phyloP scores from a whole-genome alignment of 30 jellyfish, hydroid and myxozoan genomes.

The Aurelia aurita complex sp. Pacific region DNA sequence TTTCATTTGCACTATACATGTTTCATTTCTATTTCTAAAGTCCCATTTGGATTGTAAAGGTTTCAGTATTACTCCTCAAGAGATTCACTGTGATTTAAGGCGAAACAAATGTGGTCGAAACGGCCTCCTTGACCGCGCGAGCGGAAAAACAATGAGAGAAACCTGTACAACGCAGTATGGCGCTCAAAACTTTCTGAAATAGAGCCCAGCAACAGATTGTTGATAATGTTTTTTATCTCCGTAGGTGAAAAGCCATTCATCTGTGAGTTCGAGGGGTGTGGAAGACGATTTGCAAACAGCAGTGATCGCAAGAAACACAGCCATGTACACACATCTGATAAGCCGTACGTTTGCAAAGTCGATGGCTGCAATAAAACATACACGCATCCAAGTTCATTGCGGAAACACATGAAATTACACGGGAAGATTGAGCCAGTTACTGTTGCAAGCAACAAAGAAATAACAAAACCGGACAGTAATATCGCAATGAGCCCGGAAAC shows the following conservation, averaged over 20 bases:
- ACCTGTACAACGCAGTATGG: neutral
- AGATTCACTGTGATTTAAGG: no score
- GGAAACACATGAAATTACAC: slow-evolving; percentile 85
- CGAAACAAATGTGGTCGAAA: no score
- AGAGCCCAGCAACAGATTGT: neutral
- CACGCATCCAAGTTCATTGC: slow-evolving; percentile 83
- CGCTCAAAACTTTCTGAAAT: neutral
- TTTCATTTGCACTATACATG: no score
- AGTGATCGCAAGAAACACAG: slow-evolving; percentile 88
- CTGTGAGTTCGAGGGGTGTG: slow-evolving; percentile 89
- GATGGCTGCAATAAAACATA: slow-evolving; percentile 88
- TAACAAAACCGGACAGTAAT: slow-evolving; percentile 9
- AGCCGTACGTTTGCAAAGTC: slow-evolving; percentile 84
- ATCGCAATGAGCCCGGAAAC: slow-evolving; percentile 67
- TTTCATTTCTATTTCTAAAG: no score
- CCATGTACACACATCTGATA: slow-evolving; percentile 87
- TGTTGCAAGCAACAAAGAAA: slow-evolving; percentile 23
- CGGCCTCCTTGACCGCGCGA: no score
- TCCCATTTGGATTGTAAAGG: no score
- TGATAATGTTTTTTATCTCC: neutral
- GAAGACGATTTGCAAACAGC: slow-evolving; percentile 83
- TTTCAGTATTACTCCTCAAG: no score
- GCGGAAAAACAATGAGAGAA: no score
- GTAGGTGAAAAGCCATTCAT: slow-evolving; percentile 84
- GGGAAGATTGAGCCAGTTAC: slow-evolving; percentile 66